Base-by-base conservation (phyloP, 2,113 vertebrate genomes). In the Xyliphius kryptos region DNA sequence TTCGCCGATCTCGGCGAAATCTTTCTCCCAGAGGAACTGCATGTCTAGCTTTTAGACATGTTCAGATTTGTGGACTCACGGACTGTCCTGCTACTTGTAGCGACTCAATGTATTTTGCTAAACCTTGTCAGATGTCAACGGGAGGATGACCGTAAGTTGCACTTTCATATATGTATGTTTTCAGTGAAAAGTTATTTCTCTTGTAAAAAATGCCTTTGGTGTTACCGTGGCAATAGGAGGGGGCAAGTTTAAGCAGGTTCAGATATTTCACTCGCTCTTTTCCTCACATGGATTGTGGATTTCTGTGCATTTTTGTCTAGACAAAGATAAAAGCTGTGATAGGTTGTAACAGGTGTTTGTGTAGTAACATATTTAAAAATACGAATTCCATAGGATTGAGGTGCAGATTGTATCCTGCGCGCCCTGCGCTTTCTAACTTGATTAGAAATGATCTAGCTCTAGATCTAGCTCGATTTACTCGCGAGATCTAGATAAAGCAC, bases 31-130 rank as follows among this genome's bases (percentile, higher is more conserved):
- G 49, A 87, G 83, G 76, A 84, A 67, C 79, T 89, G 88, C 88
- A 86, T 90, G 90, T 91, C 88, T 90, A 80, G 89, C 71, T 86
- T 89, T 87, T 89, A 92, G 90, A 89, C 88, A 92, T 92, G 90
- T 85, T 89, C 76, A 80, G 84, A 84, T 89, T 87, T 85, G 82
- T 86, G 90, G 84, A 90, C 74, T 90, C 89, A 83, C 87, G 89
- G 86, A 91, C 88, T 85, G 77, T 91, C 75, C 83, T 89, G 88
- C 87, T 92, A 77, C 84, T 91, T 72, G 86, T 87, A 86, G 89
- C 89, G 78, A 83, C 83, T 68, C 89, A 90, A 74, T 76, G 85
- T 77, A 78, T 90, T 81, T 87, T 90, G 83, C 78, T 89, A 77
- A 78, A 86, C 63, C 40, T 90, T 76, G 90, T 90, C 82, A 85